Conservation (phyloP, 2,797 vertebrate species). For the Parotocinclus haroldoi region DNA sequence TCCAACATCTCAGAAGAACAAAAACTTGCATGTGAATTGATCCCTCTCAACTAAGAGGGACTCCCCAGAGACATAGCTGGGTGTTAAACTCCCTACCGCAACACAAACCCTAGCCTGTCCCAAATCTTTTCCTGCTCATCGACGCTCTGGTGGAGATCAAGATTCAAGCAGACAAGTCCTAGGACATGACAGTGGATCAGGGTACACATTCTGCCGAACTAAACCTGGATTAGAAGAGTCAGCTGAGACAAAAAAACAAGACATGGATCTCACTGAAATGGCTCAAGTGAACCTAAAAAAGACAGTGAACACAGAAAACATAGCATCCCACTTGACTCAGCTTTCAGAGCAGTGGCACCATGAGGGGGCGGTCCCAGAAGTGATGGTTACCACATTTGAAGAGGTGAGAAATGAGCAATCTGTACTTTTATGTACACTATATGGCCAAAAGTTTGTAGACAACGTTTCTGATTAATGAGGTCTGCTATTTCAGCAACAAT, state of each 20-base stretch:
- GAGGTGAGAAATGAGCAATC: slow-evolving; percentile 57
- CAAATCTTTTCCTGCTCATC: neutral
- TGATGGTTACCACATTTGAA: slow-evolving; percentile 59
- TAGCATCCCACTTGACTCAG: slow-evolving; percentile 32
- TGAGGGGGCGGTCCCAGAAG: slow-evolving; percentile 35
- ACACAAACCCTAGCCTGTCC: slow-evolving; percentile 13
- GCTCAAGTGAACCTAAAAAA: neutral
- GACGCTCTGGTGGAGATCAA: neutral
- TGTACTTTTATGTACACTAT: too few species aligned
- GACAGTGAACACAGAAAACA: neutral
- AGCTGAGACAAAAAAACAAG: neutral
- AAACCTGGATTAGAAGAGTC: neutral
- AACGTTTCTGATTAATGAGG: too few species aligned
- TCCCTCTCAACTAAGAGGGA: neutral
- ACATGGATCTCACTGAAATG: neutral
- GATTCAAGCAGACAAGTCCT: slow-evolving; percentile 5
- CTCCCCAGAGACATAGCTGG: neutral
- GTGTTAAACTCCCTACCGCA: neutral
- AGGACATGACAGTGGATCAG: neutral
- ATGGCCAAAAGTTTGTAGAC: too few species aligned
- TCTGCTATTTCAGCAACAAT: too few species aligned
- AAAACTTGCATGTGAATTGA: slow-evolving; percentile 4
- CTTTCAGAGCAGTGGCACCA: neutral
- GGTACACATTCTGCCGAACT: neutral
- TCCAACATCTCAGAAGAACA: slow-evolving; percentile 1